phyloP scores from a whole-genome alignment of 1,140 invertebrate species.

The Brachionus sp. region DNA sequence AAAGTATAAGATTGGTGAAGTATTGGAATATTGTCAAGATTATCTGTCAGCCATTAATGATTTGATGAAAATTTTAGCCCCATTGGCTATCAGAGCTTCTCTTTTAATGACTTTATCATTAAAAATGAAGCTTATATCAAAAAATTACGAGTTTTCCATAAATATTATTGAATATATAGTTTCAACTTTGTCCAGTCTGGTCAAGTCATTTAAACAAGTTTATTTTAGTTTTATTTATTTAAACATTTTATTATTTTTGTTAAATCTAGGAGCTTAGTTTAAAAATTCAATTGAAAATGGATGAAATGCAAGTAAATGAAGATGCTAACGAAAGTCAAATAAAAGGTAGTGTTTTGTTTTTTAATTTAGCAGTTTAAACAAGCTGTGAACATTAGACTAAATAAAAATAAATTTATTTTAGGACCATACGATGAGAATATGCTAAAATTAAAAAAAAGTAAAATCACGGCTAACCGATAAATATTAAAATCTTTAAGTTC shows the following conservation, averaged over 20 bases:
- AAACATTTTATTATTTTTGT: not conserved
- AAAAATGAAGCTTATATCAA: conserved; percentile 31
- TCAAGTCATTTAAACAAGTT: not conserved
- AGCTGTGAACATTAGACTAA: not conserved
- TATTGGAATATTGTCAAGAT: conserved; percentile 31
- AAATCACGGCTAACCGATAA: not conserved
- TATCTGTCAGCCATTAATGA: not conserved
- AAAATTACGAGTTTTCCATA: conserved; percentile 39
- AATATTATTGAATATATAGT: conserved; percentile 20
- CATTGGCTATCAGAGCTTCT: conserved; percentile 16
- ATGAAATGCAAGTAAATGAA: not conserved
- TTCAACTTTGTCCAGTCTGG: not conserved
- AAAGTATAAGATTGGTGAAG: conserved; percentile 38
- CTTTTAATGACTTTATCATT: conserved; percentile 5
- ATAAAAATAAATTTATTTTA: not conserved
- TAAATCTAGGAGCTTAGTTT: not conserved
- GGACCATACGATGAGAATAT: not conserved
- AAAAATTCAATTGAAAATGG: not conserved
- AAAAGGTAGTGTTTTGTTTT: conserved; percentile 14
- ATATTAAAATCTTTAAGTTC: not conserved
- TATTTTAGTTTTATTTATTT: not conserved
- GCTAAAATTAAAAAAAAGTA: conserved; percentile 4
- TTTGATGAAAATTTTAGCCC: conserved; percentile 11
- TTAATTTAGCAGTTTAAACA: not conserved
- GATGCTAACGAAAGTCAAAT: conserved; percentile 12